Percentiles rank a stretch among this genome's conserved stretches.
Evolutionary conservation across 2,113 vertebrate genomes (phyloP).

Genomic region (Eptesicus fuscus): DNA sequence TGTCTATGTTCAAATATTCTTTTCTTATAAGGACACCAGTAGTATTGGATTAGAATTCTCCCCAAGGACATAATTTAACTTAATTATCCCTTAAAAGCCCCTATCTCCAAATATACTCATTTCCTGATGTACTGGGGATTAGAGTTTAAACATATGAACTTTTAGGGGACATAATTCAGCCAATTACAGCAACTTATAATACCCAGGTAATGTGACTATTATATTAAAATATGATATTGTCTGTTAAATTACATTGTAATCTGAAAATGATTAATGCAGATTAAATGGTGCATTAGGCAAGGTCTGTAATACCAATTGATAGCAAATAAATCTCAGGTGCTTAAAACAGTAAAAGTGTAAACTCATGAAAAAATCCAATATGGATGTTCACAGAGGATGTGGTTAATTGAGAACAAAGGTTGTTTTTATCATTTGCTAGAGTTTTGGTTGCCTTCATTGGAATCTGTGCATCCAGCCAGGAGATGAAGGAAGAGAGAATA

Average conservation of each 20-base stretch:
- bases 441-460: background rate
- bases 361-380: background rate
- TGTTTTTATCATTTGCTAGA: fast-evolving
- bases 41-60: background rate
- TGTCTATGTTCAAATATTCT: background rate
- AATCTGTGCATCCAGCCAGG: background rate
- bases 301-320: background rate
- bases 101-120: background rate
- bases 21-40: background rate
- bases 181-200: background rate
- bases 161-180: background rate
- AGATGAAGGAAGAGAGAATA: background rate
- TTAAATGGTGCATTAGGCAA: background rate
- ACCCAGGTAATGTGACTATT: background rate
- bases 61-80: background rate
- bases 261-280: background rate
- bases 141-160: background rate
- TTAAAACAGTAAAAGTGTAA: background rate
- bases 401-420: background rate
- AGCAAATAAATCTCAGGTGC: background rate
- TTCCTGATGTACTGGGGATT: background rate
- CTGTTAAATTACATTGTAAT: background rate
- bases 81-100: background rate
- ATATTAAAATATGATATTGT: background rate
- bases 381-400: background rate